These are phyloP conservation scores for Rapana venosa DNA, from an alignment of 2,888 invertebrate species.

Conservation along the genomic window DNA sequence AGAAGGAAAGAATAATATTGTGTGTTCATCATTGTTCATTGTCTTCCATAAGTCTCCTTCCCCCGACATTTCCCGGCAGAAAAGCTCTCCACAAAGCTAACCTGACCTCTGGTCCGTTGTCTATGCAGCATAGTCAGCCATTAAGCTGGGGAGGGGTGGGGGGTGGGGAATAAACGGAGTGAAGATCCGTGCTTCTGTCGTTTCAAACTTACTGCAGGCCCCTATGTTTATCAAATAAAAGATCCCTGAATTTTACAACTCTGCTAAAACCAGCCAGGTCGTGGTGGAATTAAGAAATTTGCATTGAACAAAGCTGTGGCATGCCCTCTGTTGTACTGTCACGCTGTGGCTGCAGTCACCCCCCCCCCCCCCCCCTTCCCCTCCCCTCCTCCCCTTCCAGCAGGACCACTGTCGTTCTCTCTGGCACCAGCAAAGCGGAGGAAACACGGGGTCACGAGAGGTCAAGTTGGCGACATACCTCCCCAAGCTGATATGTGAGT, in stretches of 20 bases:
- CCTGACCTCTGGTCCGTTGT: no score
- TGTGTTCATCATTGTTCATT: no score
- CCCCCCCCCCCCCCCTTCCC: no score
- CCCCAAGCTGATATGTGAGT: background rate
- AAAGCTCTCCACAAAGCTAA: no score
- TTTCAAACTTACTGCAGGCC: background rate
- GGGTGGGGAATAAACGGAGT: no score
- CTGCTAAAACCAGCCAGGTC: background rate
- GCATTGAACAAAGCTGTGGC: background rate
- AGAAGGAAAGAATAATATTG: no score
- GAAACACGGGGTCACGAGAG: background rate
- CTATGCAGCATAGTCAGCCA: no score
- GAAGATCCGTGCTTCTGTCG: no score
- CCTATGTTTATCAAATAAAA: background rate
- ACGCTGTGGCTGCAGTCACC: background rate
- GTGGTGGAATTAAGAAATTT: background rate
- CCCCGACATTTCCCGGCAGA: no score
- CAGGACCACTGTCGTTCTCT: background rate
- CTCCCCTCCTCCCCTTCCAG: background rate
- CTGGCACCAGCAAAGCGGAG: background rate
- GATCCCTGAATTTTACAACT: background rate
- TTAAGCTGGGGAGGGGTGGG: no score
- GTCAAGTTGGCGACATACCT: background rate
- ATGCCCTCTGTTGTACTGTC: background rate
- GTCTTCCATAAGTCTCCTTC: no score